phyloP scores from a whole-genome alignment of 2,888 invertebrate species.

The Eumacrocentrus americanus region DNA sequence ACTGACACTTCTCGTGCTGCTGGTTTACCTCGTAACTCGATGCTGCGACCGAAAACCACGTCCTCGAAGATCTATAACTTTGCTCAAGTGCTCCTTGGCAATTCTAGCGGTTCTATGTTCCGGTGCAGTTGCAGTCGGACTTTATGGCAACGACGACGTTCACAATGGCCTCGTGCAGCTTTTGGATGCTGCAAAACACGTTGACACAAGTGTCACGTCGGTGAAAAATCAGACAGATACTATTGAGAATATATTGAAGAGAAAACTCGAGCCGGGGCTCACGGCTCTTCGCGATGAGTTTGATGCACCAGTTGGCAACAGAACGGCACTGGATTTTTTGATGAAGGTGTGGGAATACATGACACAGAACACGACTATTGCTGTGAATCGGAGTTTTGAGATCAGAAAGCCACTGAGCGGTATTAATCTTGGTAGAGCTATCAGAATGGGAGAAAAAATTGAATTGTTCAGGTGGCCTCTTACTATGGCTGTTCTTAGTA shows the following conservation, averaged over 20 bases:
- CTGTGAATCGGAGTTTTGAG: constrained; percentile 78
- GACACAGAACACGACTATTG: constrained; percentile 76
- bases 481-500: constrained; percentile 86
- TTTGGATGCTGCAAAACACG: constrained; percentile 78
- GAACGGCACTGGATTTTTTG: constrained; percentile 75
- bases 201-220: constrained; percentile 79
- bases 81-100: constrained; percentile 80
- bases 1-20: constrained; percentile 83
- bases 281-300: constrained; percentile 77
- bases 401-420: constrained; percentile 75
- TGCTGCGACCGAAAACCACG: constrained; percentile 95
- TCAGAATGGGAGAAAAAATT: constrained; percentile 72
- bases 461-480: constrained; percentile 85
- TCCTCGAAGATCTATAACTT: constrained; percentile 85
- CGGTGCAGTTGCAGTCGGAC: constrained; percentile 86
- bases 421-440: constrained; percentile 71
- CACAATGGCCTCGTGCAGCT: constrained; percentile 88
- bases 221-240: constrained; percentile 84
- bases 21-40: constrained; percentile 91
- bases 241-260: constrained; percentile 75
- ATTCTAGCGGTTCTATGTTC: constrained; percentile 86
- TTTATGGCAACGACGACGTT: constrained; percentile 94
- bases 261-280: constrained; percentile 73
- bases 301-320: constrained; percentile 78
- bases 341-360: constrained; percentile 74